Base-by-base conservation (phyloP, 2,797 vertebrate genomes). In the Cygnus olor region DNA sequence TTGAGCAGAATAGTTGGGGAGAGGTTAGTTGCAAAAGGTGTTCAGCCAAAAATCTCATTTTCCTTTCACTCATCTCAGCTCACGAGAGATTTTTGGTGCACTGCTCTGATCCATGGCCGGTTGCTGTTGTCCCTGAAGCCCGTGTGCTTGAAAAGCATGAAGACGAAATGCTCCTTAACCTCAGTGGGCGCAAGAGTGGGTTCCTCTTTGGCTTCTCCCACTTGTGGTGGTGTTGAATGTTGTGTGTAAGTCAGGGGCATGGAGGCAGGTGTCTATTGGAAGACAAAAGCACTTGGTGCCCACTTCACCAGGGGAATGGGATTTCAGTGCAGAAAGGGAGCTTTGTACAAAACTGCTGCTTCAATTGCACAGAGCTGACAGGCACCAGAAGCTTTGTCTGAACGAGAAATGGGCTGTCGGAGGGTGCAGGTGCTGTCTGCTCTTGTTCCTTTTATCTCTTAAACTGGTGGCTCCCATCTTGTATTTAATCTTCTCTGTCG, bases 371-470 rank as follows among this genome's bases (percentile, higher is more conserved):
- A 0, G 82, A 32, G 83, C 44, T 34, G 66, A 27, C 4, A 5
- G 53, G 11, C 22, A 34, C 78, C 2, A 0, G 82, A 6, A 11
- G 34, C 84, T 77, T 73, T 44, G 30, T 40, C 28, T 78, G 68
- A 78, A 15, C 3, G 38, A 94, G 74, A 88, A 77, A 17, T 10
- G 20, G 56, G 18, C 56, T 2, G 2, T 10, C n/a, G 60, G 69
- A 76, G 53, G 38, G 14, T 42, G 93, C 96, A 96, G 95, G 89
- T 97, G 95, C 5, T 93, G 83, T 89, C 93, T 93, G 78, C 74
- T 93, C 83, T 78, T 74, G 65, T 90, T 96, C 80, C 93, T 95
- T 86, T 94, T 87, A 71, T 78, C 88, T 96, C 68, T 74, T 14
- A 4, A 60, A 27, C 81, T 90, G 78, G 11, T 84, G 71, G 38